Evolutionary conservation across 2,888 invertebrate species (phyloP).

Genomic region (Gnatocerus cornutus): DNA sequence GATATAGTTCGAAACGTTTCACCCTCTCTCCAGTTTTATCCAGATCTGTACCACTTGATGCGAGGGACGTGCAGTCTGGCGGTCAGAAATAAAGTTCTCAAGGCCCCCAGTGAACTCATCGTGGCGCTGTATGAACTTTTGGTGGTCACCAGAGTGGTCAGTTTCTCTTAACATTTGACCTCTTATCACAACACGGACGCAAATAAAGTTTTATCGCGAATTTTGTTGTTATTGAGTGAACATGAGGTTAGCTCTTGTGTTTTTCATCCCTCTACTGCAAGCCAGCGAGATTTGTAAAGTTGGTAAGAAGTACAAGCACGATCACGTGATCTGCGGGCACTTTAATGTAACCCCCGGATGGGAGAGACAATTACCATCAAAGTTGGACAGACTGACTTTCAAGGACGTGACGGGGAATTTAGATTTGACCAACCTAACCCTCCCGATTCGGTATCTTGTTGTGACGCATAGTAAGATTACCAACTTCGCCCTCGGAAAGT

Average conservation of each 20-base stretch:
- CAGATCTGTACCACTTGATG: constrained; percentile 82
- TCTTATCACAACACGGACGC: too few relatives aligned
- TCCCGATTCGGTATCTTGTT: constrained; percentile 6
- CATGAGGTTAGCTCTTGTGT: background rate
- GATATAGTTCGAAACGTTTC: background rate
- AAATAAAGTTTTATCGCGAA: constrained; percentile 7
- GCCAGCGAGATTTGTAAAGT: constrained; percentile 1
- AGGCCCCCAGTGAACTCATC: constrained; percentile 74
- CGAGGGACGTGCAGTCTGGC: constrained; percentile 77
- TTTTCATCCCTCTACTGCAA: background rate
- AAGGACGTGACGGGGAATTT: constrained; percentile 22
- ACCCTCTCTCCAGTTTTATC: constrained; percentile 75
- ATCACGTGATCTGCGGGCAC: constrained; percentile 9
- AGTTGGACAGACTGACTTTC: constrained; percentile 40
- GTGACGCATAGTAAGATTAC: constrained; percentile 5
- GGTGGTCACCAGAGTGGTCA: constrained; percentile 75
- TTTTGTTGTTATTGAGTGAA: background rate
- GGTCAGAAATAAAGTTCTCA: constrained; percentile 73
- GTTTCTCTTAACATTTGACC: constrained; percentile 73
- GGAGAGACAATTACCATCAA: background rate
- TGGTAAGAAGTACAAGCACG: background rate
- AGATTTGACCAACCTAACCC: background rate
- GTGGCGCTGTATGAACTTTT: constrained; percentile 76
- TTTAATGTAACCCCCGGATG: background rate
- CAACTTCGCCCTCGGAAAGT: background rate